Base-by-base conservation (phyloP, 2,888 invertebrate genomes). In the Mylabris sibirica region DNA sequence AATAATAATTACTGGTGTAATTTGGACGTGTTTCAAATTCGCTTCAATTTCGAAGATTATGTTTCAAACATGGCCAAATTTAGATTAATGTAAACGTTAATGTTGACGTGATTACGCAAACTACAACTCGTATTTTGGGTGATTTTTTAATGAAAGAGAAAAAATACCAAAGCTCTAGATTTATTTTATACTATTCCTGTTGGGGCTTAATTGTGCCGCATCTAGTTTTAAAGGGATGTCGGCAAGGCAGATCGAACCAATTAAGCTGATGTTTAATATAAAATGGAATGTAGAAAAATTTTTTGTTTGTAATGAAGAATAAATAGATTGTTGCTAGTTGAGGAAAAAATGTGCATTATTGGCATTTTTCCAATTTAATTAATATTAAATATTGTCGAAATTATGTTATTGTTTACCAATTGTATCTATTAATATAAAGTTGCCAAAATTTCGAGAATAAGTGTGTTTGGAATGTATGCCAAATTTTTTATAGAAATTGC, bases 21-120 rank as follows among this genome's bases (percentile, higher is more conserved):
- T 57, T 57, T 57, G 57, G 57, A 22, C 57, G 57, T 24, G 57
- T 57, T 57, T 57, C 24, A 24, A 24, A 57, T n/a, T n/a, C 12
- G 12, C 2, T 57, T 67, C 63, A 69, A 62, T 38, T 68, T 34
- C 44, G 62, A 20, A 20, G 64, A 67, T 70, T 63, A 65, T 53
- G 67, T 70, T 70, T 67, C 69, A 49, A 57, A 57, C 57, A 14
- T 30, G 61, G 34, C 70, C 70, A 70, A 67, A 70, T 70, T 70
- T 70, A 70, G 70, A 44, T n/a, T 53, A 41, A 63, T 64, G 63
- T 3, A 44, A 20, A 20, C 49, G 49, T 20, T 2, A 49, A n/a
- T 20, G 49, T 3, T 22, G 24, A 24, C 64, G 60, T 35, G 60
- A 57, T 41, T 41, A 30, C 30, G 53, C 64, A 57, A 53, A 67